Evolutionary conservation across 2,888 invertebrate species (phyloP).

Genomic region (Halictus ligatus): DNA sequence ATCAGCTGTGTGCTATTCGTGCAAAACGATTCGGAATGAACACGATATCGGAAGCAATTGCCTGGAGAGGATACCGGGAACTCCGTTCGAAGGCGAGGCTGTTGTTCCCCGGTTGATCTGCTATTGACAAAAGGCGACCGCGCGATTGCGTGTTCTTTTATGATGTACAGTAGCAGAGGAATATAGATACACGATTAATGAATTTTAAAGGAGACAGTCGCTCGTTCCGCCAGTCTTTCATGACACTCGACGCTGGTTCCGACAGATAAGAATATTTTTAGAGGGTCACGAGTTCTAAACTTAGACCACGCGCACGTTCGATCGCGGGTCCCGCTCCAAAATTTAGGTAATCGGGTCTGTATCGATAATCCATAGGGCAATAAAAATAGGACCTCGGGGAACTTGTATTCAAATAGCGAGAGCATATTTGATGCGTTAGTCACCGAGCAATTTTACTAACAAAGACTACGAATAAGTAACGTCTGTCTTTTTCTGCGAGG

Average conservation of each 20-base stretch:
- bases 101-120: not conserved
- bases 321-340: constrained; percentile 22
- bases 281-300: constrained; percentile 49
- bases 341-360: constrained; percentile 42
- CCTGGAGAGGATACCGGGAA: constrained; percentile 12
- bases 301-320: constrained; percentile 21
- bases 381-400: constrained; percentile 32
- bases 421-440: not conserved
- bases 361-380: constrained; percentile 22
- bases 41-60: constrained; percentile 21
- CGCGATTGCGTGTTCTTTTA: not conserved
- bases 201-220: not conserved
- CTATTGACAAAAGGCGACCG: not conserved
- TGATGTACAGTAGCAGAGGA: not conserved
- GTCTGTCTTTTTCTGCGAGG: too few species aligned
- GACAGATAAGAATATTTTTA: constrained; percentile 54
- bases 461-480: not conserved
- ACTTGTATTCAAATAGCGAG: not conserved
- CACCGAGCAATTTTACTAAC: too few species aligned
- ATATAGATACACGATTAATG: not conserved
- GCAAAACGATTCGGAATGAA: not conserved
- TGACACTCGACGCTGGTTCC: constrained; percentile 6
- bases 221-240: constrained; percentile 1
- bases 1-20: constrained; percentile 10
- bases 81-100: not conserved